These are phyloP conservation scores for Pomatostomus ruficeps DNA, from an alignment of 2,113 vertebrate genomes.

Conservation along the genomic window DNA sequence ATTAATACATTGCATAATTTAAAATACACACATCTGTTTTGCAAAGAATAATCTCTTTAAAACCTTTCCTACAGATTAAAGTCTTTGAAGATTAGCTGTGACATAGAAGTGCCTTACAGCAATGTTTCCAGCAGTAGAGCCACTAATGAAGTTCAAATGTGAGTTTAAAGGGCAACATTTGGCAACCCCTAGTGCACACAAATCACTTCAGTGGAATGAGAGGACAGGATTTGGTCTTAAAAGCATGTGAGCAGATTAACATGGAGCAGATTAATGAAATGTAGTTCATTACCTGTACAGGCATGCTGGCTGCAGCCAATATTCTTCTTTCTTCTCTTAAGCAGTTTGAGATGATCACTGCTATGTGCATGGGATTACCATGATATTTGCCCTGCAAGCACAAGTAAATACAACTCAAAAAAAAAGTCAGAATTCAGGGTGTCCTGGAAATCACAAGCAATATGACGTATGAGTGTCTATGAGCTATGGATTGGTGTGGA, in stretches of 20 bases:
- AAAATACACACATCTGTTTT: neutral
- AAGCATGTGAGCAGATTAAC: neutral
- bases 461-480: neutral
- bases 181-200: neutral
- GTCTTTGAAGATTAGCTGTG: conserved; percentile 27
- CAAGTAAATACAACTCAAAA: neutral
- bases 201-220: neutral
- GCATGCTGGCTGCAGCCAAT: conserved; percentile 85
- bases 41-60: conserved; percentile 1
- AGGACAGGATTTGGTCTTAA: neutral
- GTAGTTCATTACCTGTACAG: conserved; percentile 84
- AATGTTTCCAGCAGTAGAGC: neutral
- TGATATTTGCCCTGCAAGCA: conserved; percentile 85
- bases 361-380: conserved; percentile 83
- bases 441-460: neutral
- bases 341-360: conserved; percentile 87
- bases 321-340: conserved; percentile 92
- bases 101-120: neutral
- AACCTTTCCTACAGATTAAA: neutral
- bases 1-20: neutral
- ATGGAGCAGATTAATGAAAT: neutral
- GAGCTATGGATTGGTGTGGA: neutral
- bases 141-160: neutral
- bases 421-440: neutral
- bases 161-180: neutral